Evolutionary conservation across 1,140 invertebrate genomes (phyloP), one percentile per base, ranked within the genome.

Genomic region (Drosophila santomea): DNA sequence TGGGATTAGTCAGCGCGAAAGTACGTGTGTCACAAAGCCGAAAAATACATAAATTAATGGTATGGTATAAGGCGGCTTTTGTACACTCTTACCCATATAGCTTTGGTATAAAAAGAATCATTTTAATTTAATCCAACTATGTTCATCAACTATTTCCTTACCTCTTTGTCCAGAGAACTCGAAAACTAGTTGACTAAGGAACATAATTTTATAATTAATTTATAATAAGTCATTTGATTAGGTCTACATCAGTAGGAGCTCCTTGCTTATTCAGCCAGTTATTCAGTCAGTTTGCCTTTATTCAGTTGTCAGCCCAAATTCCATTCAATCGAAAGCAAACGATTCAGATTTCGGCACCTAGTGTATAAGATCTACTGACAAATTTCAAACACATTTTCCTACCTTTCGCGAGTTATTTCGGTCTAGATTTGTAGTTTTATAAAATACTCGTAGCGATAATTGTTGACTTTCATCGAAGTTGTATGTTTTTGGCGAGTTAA

Each of bases 11-110:
- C 74, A 39, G 54, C 61, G 35, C 20, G 39, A 48, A 77, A 68
- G 52, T 64, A 78, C 74, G 75, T 85, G 81, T 78, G 81, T 64
- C 81, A 77, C 85, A 85, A 74, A 60, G 20, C 35, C 28, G 28
- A 79, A 85, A 83, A 56, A 73, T 59, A 88, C 72, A 86, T 88
- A 83, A 83, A 86, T 83, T 79, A 79, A 71, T 62, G 60, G 56
- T 44, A 50, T 59, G 48, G 35, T 20, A 10, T 32, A 6, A 17
- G 62, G 7, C 25, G 63, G 61, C 41, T 47, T 12, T 47, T 41
- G 45, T 15, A 52, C 41, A 43, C 23, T 7, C 28, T 38, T 14
- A 64, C 6, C 6, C 1, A 17, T 14, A 11, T 20, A n/a, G 23
- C n/a, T 2, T 8, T 12, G 20, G 12, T 47, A 0, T 11, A 35